These are phyloP conservation scores for Ciona savignyi DNA, from an alignment of 23 tunicate genomes.

Conservation along the genomic window DNA sequence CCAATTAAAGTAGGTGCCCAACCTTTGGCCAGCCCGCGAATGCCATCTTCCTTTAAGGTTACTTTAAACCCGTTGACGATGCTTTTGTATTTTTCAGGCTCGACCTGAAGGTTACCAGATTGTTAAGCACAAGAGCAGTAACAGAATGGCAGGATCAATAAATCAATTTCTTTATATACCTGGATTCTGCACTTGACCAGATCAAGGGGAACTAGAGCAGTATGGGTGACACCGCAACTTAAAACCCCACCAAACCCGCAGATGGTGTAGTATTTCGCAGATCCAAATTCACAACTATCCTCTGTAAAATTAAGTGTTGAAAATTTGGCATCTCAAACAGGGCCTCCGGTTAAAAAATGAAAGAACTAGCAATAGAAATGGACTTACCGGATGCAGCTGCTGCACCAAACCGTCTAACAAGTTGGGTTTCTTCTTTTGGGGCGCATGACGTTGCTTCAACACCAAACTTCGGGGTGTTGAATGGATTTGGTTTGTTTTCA, in stretches of 20 bases:
- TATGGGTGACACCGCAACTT: slow-evolving; percentile 97
- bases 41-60: slow-evolving; percentile 84
- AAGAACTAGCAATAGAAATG: background rate
- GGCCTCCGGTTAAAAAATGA: background rate
- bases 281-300: slow-evolving; percentile 97
- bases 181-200: slow-evolving; percentile 97
- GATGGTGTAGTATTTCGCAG: slow-evolving; percentile 76
- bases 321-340: background rate
- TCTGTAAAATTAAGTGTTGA: no score
- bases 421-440: background rate
- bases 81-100: slow-evolving; percentile 77
- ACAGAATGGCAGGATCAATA: no score
- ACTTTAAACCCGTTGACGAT: slow-evolving; percentile 76
- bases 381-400: background rate
- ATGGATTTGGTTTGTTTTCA: slow-evolving; percentile 29
- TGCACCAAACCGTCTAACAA: background rate
- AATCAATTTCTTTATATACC: slow-evolving; percentile 25
- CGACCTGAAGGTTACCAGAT: slow-evolving; percentile 32
- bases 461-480: slow-evolving; percentile 19
- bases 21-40: slow-evolving; percentile 87
- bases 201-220: slow-evolving; percentile 99
- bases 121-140: no score
- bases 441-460: background rate
- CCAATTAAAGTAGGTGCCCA: slow-evolving; percentile 99
- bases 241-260: slow-evolving; percentile 95